A percentile compares a stretch with the other conserved stretches of the same genome.
Conservation (phyloP, 2,888 invertebrate genomes). For the Synanthedon myopaeformis region DNA sequence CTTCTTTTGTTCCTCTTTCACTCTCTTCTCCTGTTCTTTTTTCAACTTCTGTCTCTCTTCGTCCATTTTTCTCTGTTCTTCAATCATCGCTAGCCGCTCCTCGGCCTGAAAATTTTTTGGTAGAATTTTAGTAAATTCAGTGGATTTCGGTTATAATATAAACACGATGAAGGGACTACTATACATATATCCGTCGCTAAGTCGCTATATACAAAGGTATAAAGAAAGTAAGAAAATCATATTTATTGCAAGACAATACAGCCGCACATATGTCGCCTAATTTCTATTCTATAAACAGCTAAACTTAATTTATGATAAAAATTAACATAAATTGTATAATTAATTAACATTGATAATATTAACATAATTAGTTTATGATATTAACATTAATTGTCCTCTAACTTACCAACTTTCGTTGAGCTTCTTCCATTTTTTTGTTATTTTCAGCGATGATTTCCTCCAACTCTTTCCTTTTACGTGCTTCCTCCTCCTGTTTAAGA, state of each 20-base stretch:
- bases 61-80: slow-evolving; percentile 95
- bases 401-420: slow-evolving; percentile 94
- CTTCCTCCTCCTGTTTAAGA: slow-evolving; percentile 96
- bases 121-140: too few species aligned
- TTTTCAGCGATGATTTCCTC: slow-evolving; percentile 98
- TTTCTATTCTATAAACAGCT: slow-evolving; percentile 1
- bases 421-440: slow-evolving; percentile 97
- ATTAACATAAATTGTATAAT: background rate
- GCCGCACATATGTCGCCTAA: too few species aligned
- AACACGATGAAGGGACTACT: too few species aligned
- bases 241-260: too few species aligned
- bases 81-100: slow-evolving; percentile 95
- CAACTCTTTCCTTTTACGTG: slow-evolving; percentile 93
- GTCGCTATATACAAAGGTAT: too few species aligned
- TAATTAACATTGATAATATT: background rate
- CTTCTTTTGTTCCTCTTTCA: slow-evolving; percentile 96
- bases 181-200: too few species aligned
- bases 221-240: too few species aligned
- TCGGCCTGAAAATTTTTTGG: slow-evolving; percentile 79
- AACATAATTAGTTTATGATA: background rate
- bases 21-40: slow-evolving; percentile 92
- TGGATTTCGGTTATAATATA: too few species aligned
- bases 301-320: background rate
- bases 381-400: too few species aligned
- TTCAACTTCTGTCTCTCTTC: slow-evolving; percentile 93